These are phyloP conservation scores for Limanda limanda DNA, from an alignment of 2,113 vertebrate species.

Conservation along the genomic window DNA sequence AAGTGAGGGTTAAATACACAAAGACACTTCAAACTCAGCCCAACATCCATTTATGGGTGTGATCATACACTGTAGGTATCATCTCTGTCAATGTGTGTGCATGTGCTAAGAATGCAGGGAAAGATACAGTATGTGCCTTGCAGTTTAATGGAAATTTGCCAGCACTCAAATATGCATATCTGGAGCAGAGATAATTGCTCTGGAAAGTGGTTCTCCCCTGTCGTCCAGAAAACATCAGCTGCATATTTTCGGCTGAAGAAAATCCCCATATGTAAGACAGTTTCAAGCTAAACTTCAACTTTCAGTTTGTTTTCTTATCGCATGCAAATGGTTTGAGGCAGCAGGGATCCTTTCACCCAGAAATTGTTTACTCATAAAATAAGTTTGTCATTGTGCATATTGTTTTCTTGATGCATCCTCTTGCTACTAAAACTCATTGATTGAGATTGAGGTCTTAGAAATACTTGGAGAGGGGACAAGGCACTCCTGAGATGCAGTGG, in stretches of 20 bases:
- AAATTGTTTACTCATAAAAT: conserved; percentile 24
- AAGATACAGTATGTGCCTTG: neutral
- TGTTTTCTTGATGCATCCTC: conserved; percentile 26
- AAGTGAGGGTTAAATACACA: conserved; percentile 8
- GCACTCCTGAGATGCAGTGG: conserved; percentile 24
- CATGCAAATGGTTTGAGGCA: conserved; percentile 41
- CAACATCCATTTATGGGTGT: conserved; percentile 21
- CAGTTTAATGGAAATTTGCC: conserved; percentile 8
- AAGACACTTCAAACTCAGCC: conserved; percentile 10
- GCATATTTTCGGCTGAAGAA: neutral
- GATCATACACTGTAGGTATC: neutral
- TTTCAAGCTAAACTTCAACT: conserved; percentile 20
- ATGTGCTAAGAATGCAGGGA: conserved; percentile 18
- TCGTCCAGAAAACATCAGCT: neutral
- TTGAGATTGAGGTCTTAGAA: conserved; percentile 41
- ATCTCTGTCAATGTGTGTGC: conserved; percentile 1
- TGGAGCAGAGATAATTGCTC: conserved; percentile 1
- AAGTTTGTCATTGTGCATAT: neutral
- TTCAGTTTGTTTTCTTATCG: conserved; percentile 19
- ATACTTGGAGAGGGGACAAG: conserved; percentile 22
- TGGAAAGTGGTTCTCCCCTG: neutral
- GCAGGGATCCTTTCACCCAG: conserved; percentile 26
- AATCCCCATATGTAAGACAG: conserved; percentile 1
- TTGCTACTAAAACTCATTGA: conserved; percentile 17
- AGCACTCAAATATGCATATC: too few species aligned